phyloP scores from a whole-genome alignment of 1,140 invertebrate genomes.

The Calosoma granatense region DNA sequence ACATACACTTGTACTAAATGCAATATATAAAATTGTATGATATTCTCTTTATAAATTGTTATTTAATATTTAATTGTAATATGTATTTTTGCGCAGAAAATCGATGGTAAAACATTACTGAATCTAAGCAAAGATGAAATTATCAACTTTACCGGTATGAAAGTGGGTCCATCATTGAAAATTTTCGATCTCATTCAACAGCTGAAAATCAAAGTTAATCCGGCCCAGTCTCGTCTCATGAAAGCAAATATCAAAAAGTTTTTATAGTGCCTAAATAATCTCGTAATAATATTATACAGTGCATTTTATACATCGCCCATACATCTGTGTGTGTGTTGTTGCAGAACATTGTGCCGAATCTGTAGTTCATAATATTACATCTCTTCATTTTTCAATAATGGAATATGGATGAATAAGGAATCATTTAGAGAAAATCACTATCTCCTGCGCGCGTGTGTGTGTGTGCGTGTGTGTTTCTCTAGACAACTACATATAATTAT shows the following conservation, averaged over 20 bases:
- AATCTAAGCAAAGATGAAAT: constrained; percentile 81
- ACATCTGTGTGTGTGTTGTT: no score
- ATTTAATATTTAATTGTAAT: neutral
- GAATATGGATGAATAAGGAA: no score
- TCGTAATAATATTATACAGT: neutral
- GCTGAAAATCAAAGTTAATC: constrained; percentile 71
- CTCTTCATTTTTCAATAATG: no score
- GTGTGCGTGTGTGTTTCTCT: no score
- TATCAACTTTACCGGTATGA: constrained; percentile 79
- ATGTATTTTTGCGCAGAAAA: constrained; percentile 42
- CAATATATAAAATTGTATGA: neutral
- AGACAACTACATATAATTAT: no score
- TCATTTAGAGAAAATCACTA: no score
- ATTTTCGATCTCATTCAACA: constrained; percentile 86
- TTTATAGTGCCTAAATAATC: constrained; percentile 33
- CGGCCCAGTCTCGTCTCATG: constrained; percentile 54
- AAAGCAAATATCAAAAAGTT: constrained; percentile 36
- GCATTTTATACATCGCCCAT: neutral
- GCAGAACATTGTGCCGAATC: no score
- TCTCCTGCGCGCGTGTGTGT: no score
- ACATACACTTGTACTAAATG: constrained; percentile 17
- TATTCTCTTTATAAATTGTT: neutral
- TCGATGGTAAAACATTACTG: constrained; percentile 71
- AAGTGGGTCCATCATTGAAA: constrained; percentile 88
- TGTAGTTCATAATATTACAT: no score